Percentiles rank a stretch among this genome's conserved stretches.
phyloP scores from a whole-genome alignment of 2,113 vertebrate species.

The Cromileptes altivelis region DNA sequence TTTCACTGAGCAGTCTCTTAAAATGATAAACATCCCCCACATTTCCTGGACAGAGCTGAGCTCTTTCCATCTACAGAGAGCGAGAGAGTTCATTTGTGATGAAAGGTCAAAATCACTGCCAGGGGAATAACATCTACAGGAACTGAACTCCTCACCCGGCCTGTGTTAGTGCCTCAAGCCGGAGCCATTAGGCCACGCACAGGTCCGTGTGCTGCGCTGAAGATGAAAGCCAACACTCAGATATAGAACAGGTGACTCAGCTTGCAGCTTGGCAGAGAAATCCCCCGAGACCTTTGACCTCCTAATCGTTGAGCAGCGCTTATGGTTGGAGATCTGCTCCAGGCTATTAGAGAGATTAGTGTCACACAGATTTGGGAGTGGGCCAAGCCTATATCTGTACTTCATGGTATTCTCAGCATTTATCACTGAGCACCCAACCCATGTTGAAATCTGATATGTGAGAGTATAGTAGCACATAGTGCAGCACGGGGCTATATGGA shows the following conservation, averaged over 20 bases:
- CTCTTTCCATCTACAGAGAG: not conserved
- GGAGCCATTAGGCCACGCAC: constrained; percentile 8
- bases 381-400: constrained; percentile 80
- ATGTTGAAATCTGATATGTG: constrained; percentile 63
- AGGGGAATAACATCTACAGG: constrained; percentile 35
- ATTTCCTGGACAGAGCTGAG: not conserved
- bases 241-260: constrained; percentile 82
- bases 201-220: constrained; percentile 37
- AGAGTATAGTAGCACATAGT: constrained; percentile 58
- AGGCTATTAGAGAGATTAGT: constrained; percentile 81
- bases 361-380: constrained; percentile 77
- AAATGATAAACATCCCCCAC: not conserved
- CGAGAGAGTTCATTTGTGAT: constrained; percentile 21
- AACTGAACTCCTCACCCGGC: constrained; percentile 42
- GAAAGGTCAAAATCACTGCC: constrained; percentile 26
- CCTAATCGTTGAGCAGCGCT: constrained; percentile 78
- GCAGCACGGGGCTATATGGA: constrained; percentile 42
- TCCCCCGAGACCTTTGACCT: constrained; percentile 80
- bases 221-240: constrained; percentile 59
- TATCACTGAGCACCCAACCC: constrained; percentile 63
- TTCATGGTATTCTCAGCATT: constrained; percentile 78
- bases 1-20: not conserved
- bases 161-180: constrained; percentile 2
- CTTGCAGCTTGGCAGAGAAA: constrained; percentile 74
- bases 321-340: constrained; percentile 80